Conservation (phyloP, 1,140 invertebrate genomes). For the Aethina tumida region DNA sequence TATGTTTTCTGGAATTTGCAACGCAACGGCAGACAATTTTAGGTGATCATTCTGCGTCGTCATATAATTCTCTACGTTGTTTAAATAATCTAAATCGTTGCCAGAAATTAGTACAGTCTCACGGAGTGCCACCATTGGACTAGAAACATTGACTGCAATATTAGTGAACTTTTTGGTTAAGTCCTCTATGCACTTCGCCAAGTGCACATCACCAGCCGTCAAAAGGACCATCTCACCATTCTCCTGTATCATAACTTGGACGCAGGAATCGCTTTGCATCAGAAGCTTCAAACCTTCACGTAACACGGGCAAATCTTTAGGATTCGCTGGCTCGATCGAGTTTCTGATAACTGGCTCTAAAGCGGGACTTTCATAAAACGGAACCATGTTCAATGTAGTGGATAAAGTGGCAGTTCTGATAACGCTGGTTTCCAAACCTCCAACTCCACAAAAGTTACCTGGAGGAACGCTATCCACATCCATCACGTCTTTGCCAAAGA, state of each 20-base stretch:
- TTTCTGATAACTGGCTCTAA: constrained; percentile 83
- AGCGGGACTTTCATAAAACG: constrained; percentile 77
- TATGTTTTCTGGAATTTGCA: constrained; percentile 67
- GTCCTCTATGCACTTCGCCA: constrained; percentile 89
- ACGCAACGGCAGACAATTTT: constrained; percentile 50
- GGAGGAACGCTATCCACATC: constrained; percentile 67
- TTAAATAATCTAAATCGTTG: constrained; percentile 10
- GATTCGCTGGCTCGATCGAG: constrained; percentile 83
- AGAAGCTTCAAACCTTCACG: constrained; percentile 69
- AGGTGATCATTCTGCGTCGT: constrained; percentile 9
- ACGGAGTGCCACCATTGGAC: constrained; percentile 92
- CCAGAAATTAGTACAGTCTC: constrained; percentile 56
- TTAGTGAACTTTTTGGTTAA: constrained; percentile 75
- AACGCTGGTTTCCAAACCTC: constrained; percentile 72
- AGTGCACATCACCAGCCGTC: constrained; percentile 94
- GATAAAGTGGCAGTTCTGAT: constrained; percentile 89
- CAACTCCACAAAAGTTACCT: constrained; percentile 84
- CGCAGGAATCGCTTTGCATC: constrained; percentile 91
- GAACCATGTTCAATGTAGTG: constrained; percentile 69
- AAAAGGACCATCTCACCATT: constrained; percentile 94
- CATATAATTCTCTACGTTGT: constrained; percentile 10
- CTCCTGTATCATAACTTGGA: constrained; percentile 81
- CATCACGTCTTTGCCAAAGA: constrained; percentile 92
- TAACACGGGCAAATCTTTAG: constrained; percentile 71
- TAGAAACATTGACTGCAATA: constrained; percentile 80